Conservation (phyloP, 2,113 vertebrate genomes). For the Piprites chloris region DNA sequence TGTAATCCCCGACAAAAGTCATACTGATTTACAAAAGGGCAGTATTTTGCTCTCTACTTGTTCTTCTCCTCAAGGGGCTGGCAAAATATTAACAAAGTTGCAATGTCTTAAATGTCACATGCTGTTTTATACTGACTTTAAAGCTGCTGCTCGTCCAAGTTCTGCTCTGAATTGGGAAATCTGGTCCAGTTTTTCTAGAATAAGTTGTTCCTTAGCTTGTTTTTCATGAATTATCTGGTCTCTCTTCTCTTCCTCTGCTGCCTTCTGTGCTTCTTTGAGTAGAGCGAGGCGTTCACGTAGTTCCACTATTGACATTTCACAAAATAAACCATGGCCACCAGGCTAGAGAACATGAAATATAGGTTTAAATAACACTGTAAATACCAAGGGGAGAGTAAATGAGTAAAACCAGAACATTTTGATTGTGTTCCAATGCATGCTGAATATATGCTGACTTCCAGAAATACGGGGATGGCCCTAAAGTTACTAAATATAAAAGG, state of each 20-base stretch:
- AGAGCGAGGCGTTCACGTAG: constrained; percentile 81
- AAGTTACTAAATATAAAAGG: neutral
- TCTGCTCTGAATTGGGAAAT: constrained; percentile 78
- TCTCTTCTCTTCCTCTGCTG: constrained; percentile 77
- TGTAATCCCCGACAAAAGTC: neutral
- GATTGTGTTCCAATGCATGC: neutral
- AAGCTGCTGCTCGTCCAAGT: constrained; percentile 69
- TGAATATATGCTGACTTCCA: neutral
- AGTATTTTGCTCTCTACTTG: neutral
- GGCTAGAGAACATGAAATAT: constrained; percentile 62
- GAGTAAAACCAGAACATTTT: neutral
- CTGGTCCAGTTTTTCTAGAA: constrained; percentile 77
- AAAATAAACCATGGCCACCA: constrained; percentile 81
- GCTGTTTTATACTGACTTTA: constrained; percentile 77
- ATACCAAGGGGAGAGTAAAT: neutral
- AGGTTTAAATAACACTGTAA: constrained; percentile 38
- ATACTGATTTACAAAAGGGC: neutral
- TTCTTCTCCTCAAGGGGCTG: neutral
- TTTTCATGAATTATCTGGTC: constrained; percentile 82
- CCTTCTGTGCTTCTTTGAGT: constrained; percentile 74
- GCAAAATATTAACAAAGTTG: constrained; percentile 12
- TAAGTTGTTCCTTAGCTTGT: constrained; percentile 76
- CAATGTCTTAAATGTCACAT: constrained; percentile 32
- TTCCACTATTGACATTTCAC: constrained; percentile 92
- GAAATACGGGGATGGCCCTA: neutral